phyloP scores from a whole-genome alignment of 2,113 vertebrate species.

The Perccottus glenii region DNA sequence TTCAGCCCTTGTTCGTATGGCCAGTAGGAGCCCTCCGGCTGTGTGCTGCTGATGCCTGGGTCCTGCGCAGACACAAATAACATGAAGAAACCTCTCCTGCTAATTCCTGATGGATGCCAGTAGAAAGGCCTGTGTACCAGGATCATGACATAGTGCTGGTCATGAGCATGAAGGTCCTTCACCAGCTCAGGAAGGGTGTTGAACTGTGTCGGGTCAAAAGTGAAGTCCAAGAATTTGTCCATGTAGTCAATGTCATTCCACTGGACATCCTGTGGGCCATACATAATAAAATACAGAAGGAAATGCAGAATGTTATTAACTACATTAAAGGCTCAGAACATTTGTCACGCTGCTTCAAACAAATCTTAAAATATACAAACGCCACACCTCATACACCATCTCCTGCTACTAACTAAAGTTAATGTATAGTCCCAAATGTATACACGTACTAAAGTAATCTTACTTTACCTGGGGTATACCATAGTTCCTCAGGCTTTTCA shows the following conservation, averaged over 20 bases:
- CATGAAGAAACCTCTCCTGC: background rate
- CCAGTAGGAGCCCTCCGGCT: conserved; percentile 81
- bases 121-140: conserved; percentile 73
- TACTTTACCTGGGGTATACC: conserved; percentile 77
- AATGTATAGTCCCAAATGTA: too few relatives aligned
- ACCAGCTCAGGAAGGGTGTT: conserved; percentile 82
- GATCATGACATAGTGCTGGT: conserved; percentile 83
- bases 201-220: conserved; percentile 76
- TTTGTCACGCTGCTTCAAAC: too few relatives aligned
- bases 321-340: too few relatives aligned
- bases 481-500: conserved; percentile 82
- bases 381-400: too few relatives aligned
- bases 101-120: background rate
- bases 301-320: too few relatives aligned
- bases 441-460: background rate
- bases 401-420: too few relatives aligned
- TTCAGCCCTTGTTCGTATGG: conserved; percentile 86
- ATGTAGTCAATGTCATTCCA: conserved; percentile 90
- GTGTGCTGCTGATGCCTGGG: conserved; percentile 86
- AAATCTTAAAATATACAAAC: too few relatives aligned
- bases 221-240: conserved; percentile 86
- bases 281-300: background rate
- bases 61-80: conserved; percentile 74
- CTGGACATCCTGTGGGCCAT: conserved; percentile 79
- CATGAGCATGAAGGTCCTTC: conserved; percentile 76